phyloP scores from a whole-genome alignment of 2,888 invertebrate species.

The Ptychoptera contaminata region DNA sequence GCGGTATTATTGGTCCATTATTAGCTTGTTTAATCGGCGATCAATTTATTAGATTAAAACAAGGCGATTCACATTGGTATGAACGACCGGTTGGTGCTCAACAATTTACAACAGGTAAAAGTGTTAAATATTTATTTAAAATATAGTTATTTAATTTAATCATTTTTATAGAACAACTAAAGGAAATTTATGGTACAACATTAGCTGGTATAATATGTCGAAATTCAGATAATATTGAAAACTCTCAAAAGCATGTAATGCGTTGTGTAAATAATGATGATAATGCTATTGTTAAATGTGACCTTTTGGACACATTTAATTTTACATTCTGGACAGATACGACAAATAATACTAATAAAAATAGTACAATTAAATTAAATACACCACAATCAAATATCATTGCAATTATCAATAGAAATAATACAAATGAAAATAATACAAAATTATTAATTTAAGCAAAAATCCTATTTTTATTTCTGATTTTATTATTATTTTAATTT shows the following conservation, averaged over 20 bases:
- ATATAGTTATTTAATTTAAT: conserved; percentile 5
- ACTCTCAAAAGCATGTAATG: conserved; percentile 55
- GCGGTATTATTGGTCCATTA: conserved; percentile 67
- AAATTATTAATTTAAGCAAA: background rate
- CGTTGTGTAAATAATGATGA: conserved; percentile 35
- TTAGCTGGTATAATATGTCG: conserved; percentile 61
- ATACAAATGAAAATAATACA: background rate
- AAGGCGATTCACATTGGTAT: conserved; percentile 81
- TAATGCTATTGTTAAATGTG: conserved; percentile 48
- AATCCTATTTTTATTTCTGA: too few species aligned
- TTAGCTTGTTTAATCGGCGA: conserved; percentile 70
- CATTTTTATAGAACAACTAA: conserved; percentile 47
- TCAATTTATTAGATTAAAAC: conserved; percentile 67
- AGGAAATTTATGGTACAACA: conserved; percentile 61
- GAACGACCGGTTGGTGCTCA: conserved; percentile 50
- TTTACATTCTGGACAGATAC: conserved; percentile 40
- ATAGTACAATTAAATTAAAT: background rate
- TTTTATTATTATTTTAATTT: too few species aligned
- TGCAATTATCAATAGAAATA: background rate
- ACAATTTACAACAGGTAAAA: conserved; percentile 48
- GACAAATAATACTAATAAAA: conserved; percentile 3
- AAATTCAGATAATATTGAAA: conserved; percentile 49
- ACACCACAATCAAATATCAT: background rate
- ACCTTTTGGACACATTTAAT: conserved; percentile 39
- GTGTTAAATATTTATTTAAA: background rate